Percentiles rank a stretch among this genome's conserved stretches.
These are phyloP conservation scores for Tangara arthus DNA, from an alignment of 2,797 vertebrate species.

Conservation along the genomic window DNA sequence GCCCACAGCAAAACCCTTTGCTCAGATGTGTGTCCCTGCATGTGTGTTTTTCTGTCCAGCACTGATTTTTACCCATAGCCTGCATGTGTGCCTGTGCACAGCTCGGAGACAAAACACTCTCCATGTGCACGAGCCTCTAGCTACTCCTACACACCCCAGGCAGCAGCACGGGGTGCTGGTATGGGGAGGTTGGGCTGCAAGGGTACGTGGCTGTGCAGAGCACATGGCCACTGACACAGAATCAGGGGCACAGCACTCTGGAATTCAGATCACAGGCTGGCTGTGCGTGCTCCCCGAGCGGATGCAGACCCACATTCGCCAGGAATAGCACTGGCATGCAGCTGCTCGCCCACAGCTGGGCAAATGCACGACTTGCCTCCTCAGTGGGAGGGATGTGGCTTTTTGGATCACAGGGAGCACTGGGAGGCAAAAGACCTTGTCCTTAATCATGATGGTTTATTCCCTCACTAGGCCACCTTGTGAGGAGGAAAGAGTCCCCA, in stretches of 20 bases:
- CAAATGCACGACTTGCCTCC: neutral
- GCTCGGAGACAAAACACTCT: neutral
- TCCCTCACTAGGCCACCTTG: neutral
- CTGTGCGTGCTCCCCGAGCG: neutral
- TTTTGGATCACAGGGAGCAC: neutral
- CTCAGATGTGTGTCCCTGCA: neutral
- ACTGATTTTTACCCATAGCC: rapidly evolving
- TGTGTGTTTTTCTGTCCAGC: neutral
- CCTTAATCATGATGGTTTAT: neutral
- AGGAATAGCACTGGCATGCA: constrained; percentile 17
- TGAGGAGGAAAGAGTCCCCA: neutral
- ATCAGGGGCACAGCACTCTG: neutral
- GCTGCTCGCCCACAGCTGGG: constrained; percentile 13
- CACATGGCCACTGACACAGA: neutral
- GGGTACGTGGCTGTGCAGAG: neutral
- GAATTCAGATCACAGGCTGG: constrained; percentile 16
- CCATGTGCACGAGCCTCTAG: neutral
- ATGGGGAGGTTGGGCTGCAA: neutral
- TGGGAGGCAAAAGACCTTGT: neutral
- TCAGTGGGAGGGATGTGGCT: neutral
- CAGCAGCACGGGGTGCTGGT: neutral
- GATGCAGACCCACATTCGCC: constrained; percentile 37
- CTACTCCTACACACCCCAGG: neutral
- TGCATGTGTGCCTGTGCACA: neutral
- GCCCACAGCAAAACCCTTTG: neutral